A percentile compares a stretch with the other conserved stretches of the same genome.
These are phyloP conservation scores for Xenopus laevis DNA, from an alignment of 2,113 vertebrate species.

Conservation along the genomic window DNA sequence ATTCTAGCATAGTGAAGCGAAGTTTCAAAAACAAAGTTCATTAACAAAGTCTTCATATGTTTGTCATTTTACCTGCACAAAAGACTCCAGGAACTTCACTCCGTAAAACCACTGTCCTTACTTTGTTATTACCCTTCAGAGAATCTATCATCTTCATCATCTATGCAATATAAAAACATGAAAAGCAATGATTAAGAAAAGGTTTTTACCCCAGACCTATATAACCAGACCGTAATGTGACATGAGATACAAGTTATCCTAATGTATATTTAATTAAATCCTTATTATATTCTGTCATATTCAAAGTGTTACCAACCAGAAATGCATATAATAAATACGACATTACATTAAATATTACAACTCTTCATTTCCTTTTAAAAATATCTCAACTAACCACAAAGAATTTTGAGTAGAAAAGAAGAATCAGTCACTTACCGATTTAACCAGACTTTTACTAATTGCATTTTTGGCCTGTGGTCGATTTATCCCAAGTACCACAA, in stretches of 20 bases:
- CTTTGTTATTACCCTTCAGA: slow-evolving; percentile 88
- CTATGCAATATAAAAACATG: slow-evolving; percentile 60
- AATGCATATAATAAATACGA: too few relatives aligned
- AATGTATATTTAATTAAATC: too few relatives aligned
- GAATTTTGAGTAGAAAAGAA: neutral
- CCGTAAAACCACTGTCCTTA: slow-evolving; percentile 86
- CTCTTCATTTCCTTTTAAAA: neutral
- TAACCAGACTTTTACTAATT: slow-evolving; percentile 89
- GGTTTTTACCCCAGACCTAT: slow-evolving; percentile 39
- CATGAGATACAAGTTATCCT: too few relatives aligned
- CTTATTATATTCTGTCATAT: too few relatives aligned
- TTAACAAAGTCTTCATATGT: too few relatives aligned
- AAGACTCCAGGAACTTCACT: slow-evolving; percentile 94
- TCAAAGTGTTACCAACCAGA: too few relatives aligned
- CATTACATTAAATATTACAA: too few relatives aligned
- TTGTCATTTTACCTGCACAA: slow-evolving; percentile 70
- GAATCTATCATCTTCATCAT: slow-evolving; percentile 85
- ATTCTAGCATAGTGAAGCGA: too few relatives aligned
- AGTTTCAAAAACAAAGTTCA: too few relatives aligned
- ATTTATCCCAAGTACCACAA: slow-evolving; percentile 93
- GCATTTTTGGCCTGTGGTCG: slow-evolving; percentile 92
- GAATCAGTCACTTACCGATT: slow-evolving; percentile 75
- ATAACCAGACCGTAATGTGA: too few relatives aligned
- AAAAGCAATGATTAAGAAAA: slow-evolving; percentile 22
- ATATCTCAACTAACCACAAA: neutral